These are phyloP conservation scores for Lagopus leucura DNA, from an alignment of 2,113 vertebrate genomes.

Conservation along the genomic window DNA sequence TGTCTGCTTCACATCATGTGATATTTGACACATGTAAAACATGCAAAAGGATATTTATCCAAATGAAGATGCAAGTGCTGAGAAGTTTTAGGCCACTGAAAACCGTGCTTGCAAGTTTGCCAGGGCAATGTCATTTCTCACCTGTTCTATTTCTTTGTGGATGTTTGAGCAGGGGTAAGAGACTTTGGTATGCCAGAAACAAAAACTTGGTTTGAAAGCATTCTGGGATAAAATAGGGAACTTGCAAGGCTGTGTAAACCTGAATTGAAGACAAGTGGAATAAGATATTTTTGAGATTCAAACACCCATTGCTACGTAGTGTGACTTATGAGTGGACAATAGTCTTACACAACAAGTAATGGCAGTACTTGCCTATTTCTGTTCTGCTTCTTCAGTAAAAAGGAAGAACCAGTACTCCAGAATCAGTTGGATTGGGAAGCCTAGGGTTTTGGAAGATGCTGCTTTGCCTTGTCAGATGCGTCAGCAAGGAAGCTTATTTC, in stretches of 20 bases:
- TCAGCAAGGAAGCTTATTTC: not conserved
- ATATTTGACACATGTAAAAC: not conserved
- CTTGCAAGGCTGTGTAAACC: not conserved
- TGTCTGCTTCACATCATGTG: fast-evolving
- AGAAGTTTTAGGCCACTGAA: not conserved
- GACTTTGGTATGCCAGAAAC: not conserved
- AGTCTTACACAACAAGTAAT: not conserved
- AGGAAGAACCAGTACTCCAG: no score
- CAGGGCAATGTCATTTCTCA: not conserved
- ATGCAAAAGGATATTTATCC: not conserved
- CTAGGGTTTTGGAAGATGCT: not conserved
- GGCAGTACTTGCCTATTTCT: not conserved
- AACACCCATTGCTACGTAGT: not conserved
- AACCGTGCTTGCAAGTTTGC: not conserved
- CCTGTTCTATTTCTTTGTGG: not conserved
- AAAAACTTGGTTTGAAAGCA: not conserved
- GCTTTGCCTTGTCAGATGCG: not conserved
- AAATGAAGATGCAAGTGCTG: not conserved
- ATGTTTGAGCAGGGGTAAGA: not conserved
- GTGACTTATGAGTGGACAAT: not conserved
- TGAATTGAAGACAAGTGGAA: not conserved
- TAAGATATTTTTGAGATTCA: not conserved
- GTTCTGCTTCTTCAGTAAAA: not conserved
- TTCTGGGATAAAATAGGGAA: not conserved
- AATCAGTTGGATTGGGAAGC: not conserved